Conservation (phyloP, 1,140 invertebrate species). For the Hycleus phaleratus region DNA sequence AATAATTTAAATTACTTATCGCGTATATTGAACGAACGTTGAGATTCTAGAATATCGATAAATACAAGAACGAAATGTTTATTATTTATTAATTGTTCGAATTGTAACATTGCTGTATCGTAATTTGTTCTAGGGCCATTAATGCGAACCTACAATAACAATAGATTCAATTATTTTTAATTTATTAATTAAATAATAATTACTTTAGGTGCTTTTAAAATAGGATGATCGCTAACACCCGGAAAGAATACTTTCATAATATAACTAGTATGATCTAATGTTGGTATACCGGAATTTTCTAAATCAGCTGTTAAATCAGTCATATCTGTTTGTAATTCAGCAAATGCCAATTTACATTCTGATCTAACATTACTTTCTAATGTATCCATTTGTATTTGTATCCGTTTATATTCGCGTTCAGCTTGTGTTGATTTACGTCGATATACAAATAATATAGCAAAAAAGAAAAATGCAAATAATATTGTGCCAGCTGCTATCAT, state of each 20-base stretch:
- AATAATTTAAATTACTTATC: conserved; percentile 58
- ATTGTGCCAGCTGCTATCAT: conserved; percentile 77
- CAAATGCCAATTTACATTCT: conserved; percentile 98
- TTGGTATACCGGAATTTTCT: conserved; percentile 92
- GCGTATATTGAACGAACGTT: conserved; percentile 84
- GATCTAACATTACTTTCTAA: conserved; percentile 94
- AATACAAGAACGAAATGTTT: conserved; percentile 89
- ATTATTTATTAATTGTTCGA: conserved; percentile 88
- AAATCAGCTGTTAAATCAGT: conserved; percentile 94
- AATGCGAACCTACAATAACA: conserved; percentile 49
- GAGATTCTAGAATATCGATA: conserved; percentile 86
- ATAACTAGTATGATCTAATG: conserved; percentile 90
- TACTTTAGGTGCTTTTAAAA: conserved; percentile 76
- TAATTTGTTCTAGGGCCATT: conserved; percentile 78
- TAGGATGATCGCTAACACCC: conserved; percentile 84
- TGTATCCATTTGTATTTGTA: conserved; percentile 99
- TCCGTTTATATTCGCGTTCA: conserved; percentile 91
- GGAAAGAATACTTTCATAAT: conserved; percentile 99
- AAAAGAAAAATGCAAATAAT: conserved; percentile 74
- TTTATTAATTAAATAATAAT: conserved; percentile 14
- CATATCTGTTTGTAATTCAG: conserved; percentile 98
- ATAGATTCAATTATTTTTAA: conserved; percentile 15
- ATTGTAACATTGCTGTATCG: conserved; percentile 89
- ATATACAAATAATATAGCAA: conserved; percentile 81
- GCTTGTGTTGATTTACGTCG: conserved; percentile 89